A percentile compares a stretch with the other conserved stretches of the same genome.
Evolutionary conservation across 2,797 vertebrate genomes (phyloP).

Genomic region (Manis pentadactyla): DNA sequence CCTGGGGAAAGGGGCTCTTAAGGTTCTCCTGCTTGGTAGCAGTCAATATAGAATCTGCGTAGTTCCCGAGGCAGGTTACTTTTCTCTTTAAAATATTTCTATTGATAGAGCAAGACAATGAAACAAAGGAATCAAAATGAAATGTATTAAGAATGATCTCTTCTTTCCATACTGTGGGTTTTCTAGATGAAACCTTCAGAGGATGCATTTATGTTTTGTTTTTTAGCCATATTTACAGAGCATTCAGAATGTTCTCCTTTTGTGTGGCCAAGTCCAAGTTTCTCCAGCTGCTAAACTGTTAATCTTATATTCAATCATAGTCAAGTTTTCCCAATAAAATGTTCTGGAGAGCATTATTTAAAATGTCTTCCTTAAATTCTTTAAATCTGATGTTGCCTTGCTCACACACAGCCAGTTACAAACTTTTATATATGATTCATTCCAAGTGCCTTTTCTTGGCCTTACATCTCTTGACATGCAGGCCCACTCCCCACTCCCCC

Average conservation of each 20-base stretch:
- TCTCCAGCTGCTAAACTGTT: slow-evolving; percentile 22
- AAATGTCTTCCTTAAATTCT: slow-evolving; percentile 30
- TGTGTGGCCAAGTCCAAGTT: not conserved
- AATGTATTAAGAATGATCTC: not conserved
- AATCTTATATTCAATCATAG: not conserved
- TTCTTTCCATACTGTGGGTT: not conserved
- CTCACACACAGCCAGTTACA: not conserved
- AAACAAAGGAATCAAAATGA: slow-evolving; percentile 25
- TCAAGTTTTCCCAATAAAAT: slow-evolving; percentile 18
- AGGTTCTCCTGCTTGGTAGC: not conserved
- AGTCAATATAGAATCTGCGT: not conserved
- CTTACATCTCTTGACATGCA: not conserved
- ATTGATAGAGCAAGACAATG: not conserved
- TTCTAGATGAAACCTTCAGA: slow-evolving; percentile 4
- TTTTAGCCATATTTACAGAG: not conserved
- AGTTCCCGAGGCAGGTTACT: not conserved
- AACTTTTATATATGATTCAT: not conserved
- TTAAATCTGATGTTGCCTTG: slow-evolving; percentile 14
- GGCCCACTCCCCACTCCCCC: not conserved
- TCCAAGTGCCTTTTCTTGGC: not conserved
- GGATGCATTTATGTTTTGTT: not conserved
- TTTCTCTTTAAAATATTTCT: slow-evolving; percentile 41
- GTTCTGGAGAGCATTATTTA: not conserved
- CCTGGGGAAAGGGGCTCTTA: not conserved
- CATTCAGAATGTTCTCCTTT: not conserved